phyloP scores from a whole-genome alignment of 1,140 invertebrate species.

The Saccostrea echinata region DNA sequence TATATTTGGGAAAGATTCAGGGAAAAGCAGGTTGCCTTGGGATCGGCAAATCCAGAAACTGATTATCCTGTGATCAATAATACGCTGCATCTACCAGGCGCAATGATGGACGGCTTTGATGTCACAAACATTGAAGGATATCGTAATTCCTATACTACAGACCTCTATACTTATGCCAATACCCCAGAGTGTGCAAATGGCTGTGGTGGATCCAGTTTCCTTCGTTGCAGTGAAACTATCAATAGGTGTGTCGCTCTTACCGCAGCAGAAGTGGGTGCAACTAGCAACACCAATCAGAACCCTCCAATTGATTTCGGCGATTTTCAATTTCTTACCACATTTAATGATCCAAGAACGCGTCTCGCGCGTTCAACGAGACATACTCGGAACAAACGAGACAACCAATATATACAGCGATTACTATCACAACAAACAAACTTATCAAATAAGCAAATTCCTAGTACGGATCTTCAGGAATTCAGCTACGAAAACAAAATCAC shows the following conservation, averaged over 20 bases:
- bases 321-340: background rate
- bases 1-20: slow-evolving; percentile 63
- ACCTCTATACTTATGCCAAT: slow-evolving; percentile 46
- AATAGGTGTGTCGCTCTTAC: slow-evolving; percentile 24
- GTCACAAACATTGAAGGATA: slow-evolving; percentile 54
- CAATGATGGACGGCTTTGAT: slow-evolving; percentile 1
- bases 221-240: background rate
- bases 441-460: background rate
- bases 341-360: slow-evolving; percentile 19
- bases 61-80: slow-evolving; percentile 50
- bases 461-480: background rate
- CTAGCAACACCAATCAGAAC: background rate
- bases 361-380: background rate
- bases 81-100: background rate
- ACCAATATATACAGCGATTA: background rate
- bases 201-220: slow-evolving; percentile 1
- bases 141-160: slow-evolving; percentile 45
- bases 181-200: slow-evolving; percentile 33
- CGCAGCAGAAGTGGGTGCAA: slow-evolving; percentile 1
- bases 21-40: slow-evolving; percentile 52
- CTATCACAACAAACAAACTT: background rate
- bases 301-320: background rate
- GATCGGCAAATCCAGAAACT: slow-evolving; percentile 44
- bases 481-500: background rate
- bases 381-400: slow-evolving; percentile 5